Evolutionary conservation across 2,113 vertebrate species (phyloP).

Genomic region (Phocoena phocoena): DNA sequence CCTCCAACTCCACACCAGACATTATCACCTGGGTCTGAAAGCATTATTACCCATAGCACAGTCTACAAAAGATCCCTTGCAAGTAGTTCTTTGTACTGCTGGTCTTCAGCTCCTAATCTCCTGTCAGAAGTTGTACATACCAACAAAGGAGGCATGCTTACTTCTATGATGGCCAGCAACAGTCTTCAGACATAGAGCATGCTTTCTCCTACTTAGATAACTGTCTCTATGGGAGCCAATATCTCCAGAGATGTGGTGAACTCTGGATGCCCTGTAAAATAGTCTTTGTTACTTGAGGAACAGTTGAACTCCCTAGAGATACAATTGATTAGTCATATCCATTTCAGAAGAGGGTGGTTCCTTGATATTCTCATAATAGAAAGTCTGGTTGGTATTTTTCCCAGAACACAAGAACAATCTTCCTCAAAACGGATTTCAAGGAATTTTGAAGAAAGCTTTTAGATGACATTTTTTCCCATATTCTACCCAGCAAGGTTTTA

Average conservation of each 20-base stretch:
- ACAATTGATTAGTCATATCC: background rate
- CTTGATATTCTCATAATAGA: constrained; percentile 5
- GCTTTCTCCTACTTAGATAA: background rate
- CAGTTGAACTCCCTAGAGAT: background rate
- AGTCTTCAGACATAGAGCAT: background rate
- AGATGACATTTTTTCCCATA: background rate
- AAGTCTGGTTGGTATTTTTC: constrained; percentile 21
- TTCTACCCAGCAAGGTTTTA: constrained; percentile 23
- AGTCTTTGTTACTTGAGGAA: background rate
- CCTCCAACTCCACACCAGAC: background rate
- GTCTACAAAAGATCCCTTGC: background rate
- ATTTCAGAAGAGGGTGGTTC: background rate
- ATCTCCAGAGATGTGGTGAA: background rate
- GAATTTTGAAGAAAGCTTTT: constrained; percentile 49
- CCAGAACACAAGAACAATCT: constrained; percentile 46
- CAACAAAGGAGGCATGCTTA: background rate
- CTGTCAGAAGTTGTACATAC: background rate
- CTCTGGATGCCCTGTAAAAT: background rate
- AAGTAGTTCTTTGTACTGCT: background rate
- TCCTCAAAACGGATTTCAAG: constrained; percentile 26
- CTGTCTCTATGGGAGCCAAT: background rate
- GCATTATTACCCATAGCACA: background rate
- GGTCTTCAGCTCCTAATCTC: background rate
- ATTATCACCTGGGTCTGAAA: background rate
- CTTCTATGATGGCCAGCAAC: background rate